Evolutionary conservation across 2,888 invertebrate species (phyloP), one percentile per base, ranked within the genome.

Genomic region (Polydrusus pterygomalis): DNA sequence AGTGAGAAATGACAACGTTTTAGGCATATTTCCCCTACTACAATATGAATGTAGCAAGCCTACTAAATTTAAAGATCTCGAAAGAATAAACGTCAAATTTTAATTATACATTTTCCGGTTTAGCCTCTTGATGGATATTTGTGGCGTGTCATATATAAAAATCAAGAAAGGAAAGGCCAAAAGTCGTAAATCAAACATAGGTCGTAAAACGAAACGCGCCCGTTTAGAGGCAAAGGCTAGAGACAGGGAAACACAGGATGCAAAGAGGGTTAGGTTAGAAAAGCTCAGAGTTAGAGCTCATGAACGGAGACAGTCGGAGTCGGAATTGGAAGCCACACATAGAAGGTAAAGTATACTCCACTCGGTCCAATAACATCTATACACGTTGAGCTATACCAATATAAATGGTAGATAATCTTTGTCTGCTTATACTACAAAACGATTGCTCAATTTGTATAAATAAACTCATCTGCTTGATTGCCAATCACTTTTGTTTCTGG

Each of bases 261-360:
- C 58, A 30, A 69, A 45, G 45, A 47, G 45, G 0, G 5, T 34
- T 15, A 40, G 69, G 30, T 45, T 69, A 15, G 69, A 69, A 60
- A 69, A 58, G 40, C 30, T 25, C 30, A 45, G 58, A 58, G 15
- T 69, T 15, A 18, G 69, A 20, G 43, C 20, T 17, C 38, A 18
- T 13, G 47, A 40, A 25, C 56, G 45, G 20, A 58, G 69, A 17
- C 15, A 45, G 3, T 9, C 20, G 0, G 69, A 69, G 18, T 43
- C 34, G 43, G 45, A 60, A 11, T 15, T 34, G 11, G 43, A 64
- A 11, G 49, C 25, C 10, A 25, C 17, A 5, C 3, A 34, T 15
- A 49, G 64, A 17, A 64, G 64, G 64, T 64, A 64, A 30, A 13
- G 25, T 54, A 54, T 54, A n/a, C 18, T 13, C 8, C n/a, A 25